Evolutionary conservation across 2,797 vertebrate species (phyloP).

Genomic region (Enteromius afrohamiltoni): DNA sequence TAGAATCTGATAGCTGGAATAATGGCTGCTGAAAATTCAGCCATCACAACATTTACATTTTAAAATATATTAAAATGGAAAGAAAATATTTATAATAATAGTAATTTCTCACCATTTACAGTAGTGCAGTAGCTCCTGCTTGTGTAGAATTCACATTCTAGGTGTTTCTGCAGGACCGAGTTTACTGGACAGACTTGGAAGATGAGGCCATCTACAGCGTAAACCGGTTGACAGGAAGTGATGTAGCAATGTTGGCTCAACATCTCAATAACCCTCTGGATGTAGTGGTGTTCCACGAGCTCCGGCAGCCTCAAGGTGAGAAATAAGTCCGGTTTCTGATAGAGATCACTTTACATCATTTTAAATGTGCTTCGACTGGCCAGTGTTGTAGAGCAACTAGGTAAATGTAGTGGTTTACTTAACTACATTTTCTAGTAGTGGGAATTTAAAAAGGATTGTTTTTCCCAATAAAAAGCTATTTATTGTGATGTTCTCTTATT

Average conservation of each 20-base stretch:
- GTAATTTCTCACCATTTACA: not conserved
- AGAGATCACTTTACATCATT: not conserved
- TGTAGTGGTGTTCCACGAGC: constrained; percentile 93
- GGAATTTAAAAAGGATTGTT: not conserved
- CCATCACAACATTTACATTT: not conserved
- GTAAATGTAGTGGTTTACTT: not conserved
- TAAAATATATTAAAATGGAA: not conserved
- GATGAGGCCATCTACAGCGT: constrained; percentile 95
- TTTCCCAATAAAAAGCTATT: not conserved
- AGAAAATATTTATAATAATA: not conserved
- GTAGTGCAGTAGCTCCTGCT: not conserved
- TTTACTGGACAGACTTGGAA: constrained; percentile 97
- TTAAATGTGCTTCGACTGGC: not conserved
- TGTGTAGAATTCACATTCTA: not conserved
- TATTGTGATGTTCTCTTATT: not conserved
- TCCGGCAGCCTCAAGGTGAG: constrained; percentile 93
- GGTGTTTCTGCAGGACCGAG: constrained; percentile 81
- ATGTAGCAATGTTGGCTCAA: constrained; percentile 87
- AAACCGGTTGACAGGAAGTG: constrained; percentile 88
- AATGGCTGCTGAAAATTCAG: not conserved
- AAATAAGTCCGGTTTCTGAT: not conserved
- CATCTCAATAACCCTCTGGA: constrained; percentile 96
- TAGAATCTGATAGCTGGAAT: not conserved
- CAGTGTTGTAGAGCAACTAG: not conserved
- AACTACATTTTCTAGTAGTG: not conserved